phyloP scores from a whole-genome alignment of 1,140 invertebrate genomes.

The Wiebesia pumilae region DNA sequence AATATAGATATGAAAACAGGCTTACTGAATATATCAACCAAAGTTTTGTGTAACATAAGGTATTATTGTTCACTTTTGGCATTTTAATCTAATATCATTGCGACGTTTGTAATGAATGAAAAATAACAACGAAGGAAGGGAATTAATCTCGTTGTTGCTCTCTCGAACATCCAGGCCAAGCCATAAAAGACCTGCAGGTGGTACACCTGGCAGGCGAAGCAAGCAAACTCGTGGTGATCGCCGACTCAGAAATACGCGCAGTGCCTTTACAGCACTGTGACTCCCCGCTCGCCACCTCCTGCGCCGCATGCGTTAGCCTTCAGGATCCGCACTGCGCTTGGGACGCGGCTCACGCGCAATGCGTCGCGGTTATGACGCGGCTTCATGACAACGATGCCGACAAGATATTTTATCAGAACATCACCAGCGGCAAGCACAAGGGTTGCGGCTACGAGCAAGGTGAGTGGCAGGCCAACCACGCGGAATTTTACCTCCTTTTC shows the following conservation, averaged over 20 bases:
- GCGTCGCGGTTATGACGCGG: conserved; percentile 81
- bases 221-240: conserved; percentile 91
- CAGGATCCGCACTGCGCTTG: conserved; percentile 99
- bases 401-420: conserved; percentile 82
- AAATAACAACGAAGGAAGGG: background rate
- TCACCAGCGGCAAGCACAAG: conserved; percentile 80
- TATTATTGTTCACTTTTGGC: too few relatives aligned
- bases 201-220: conserved; percentile 73
- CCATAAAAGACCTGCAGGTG: conserved; percentile 71
- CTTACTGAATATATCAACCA: too few relatives aligned
- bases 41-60: too few relatives aligned
- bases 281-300: conserved; percentile 74
- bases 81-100: too few relatives aligned
- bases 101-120: background rate
- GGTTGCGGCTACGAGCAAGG: conserved; percentile 79
- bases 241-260: conserved; percentile 89
- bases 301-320: conserved; percentile 89
- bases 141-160: background rate
- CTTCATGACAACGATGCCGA: conserved; percentile 81
- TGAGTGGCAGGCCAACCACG: conserved; percentile 34
- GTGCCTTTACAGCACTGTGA: conserved; percentile 92
- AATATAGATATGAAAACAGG: too few relatives aligned
- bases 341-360: conserved; percentile 86
- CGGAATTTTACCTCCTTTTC: too few relatives aligned
- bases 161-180: conserved; percentile 61